Evolutionary conservation across 2,888 invertebrate species (phyloP), one percentile per base, ranked within the genome.

Genomic region (Watsonalla binaria): DNA sequence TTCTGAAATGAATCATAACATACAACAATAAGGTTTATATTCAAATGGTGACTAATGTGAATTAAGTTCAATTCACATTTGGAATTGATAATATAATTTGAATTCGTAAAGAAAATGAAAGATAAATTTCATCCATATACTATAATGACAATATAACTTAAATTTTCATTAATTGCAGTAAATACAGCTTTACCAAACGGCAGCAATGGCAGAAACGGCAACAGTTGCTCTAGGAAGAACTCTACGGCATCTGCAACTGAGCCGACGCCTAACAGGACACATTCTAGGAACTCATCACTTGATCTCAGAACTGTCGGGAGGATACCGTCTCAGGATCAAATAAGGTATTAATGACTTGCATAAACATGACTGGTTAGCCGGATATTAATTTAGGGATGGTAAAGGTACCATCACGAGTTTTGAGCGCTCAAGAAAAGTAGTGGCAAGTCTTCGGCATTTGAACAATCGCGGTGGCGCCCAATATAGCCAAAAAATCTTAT

Each of bases 211-310:
- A 79, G 86, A 51, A 85, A 71, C 63, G 78, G 79, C 54, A 82
- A 73, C 62, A 76, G 74, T 62, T 80, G 84, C 53, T 90, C 90
- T 6, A 74, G 87, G 13, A 89, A 90, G 60, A 89, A 84, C 60
- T 90, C 88, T 0, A 86, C 89, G 52, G 83, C 90, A 5, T 89
- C 89, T 5, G 86, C 66, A 55, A 77, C 85, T 47, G 89, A 89
- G 45, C 78, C 79, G 6, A 63, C 85, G 13, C 68, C 78, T 14
- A 87, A 82, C 52, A 80, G 90, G 55, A 85, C 89, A 48, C 96
- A 96, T 80, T 95, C 96, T 0, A 92, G 97, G 60, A 97, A 97
- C 82, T 96, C 97, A 0, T 97, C 97, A 0, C 91, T 96, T 75
- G 97, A 97, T 77, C 92, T 96, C 57, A 92, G 96, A 52, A 84